Conservation (phyloP, 2,113 vertebrate genomes). For the Clinocottus analis region DNA sequence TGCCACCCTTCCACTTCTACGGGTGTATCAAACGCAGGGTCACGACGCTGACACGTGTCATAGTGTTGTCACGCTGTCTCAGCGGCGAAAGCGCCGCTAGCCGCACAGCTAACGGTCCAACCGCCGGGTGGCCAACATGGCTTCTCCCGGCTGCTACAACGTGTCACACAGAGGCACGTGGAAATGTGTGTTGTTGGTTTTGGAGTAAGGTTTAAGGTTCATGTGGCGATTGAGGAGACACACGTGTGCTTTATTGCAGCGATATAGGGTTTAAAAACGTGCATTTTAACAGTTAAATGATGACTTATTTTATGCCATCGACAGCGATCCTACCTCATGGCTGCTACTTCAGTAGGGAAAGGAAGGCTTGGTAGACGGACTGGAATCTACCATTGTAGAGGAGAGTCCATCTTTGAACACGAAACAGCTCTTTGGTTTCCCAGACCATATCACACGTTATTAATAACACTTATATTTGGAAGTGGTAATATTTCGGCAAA, state of each 20-base stretch:
- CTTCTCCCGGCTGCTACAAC: conserved; percentile 52
- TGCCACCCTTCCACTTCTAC: rapidly evolving
- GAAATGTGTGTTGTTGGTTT: neutral
- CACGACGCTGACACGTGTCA: neutral
- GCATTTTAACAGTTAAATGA: conserved; percentile 27
- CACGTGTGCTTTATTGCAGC: rapidly evolving
- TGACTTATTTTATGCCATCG: conserved; percentile 25
- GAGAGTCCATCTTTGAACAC: conserved; percentile 58
- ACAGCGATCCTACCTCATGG: conserved; percentile 81
- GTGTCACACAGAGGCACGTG: conserved; percentile 26
- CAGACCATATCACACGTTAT: rapidly evolving
- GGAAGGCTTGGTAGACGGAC: conserved; percentile 54
- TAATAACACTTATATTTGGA: rapidly evolving
- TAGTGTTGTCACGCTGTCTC: rapidly evolving
- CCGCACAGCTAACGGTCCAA: conserved; percentile 22
- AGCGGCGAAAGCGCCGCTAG: neutral
- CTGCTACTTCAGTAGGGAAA: conserved; percentile 83
- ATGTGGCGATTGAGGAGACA: rapidly evolving
- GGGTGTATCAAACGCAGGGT: rapidly evolving
- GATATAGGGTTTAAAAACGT: rapidly evolving
- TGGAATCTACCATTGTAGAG: conserved; percentile 78
- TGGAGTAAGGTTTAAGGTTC: rapidly evolving
- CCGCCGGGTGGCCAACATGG: conserved; percentile 72
- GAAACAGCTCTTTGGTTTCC: rapidly evolving
- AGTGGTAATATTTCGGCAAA: rapidly evolving